phyloP scores from a whole-genome alignment of 2,888 invertebrate genomes.

The Leptogaster cylindrica region DNA sequence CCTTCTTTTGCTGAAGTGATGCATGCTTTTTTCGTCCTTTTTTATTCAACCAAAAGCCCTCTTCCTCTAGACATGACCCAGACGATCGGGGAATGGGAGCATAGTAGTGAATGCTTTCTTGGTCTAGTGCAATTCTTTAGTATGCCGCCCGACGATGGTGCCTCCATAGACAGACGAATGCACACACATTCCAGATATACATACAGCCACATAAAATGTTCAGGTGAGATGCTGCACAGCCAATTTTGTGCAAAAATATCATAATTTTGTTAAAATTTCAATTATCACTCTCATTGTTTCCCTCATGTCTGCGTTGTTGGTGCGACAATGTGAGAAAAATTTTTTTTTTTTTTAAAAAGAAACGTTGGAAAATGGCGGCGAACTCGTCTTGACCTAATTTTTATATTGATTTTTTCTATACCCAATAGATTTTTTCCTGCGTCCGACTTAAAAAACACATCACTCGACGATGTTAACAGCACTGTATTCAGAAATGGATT shows the following conservation, averaged over 20 bases:
- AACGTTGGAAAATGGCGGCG: slow-evolving; percentile 29
- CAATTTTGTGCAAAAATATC: slow-evolving; percentile 21
- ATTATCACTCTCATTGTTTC: slow-evolving; percentile 3
- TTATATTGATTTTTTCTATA: slow-evolving; percentile 33
- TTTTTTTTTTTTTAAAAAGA: too few species aligned
- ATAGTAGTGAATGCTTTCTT: slow-evolving; percentile 42
- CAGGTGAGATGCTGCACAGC: background rate
- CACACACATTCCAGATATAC: too few species aligned
- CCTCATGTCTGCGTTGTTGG: background rate
- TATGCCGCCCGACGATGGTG: slow-evolving; percentile 20
- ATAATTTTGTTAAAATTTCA: slow-evolving; percentile 19
- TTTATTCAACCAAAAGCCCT: slow-evolving; percentile 37
- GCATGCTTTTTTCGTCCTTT: slow-evolving; percentile 35
- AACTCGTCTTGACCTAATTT: slow-evolving; percentile 34
- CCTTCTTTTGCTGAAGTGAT: slow-evolving; percentile 40
- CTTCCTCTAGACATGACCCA: slow-evolving; percentile 51
- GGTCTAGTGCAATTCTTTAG: slow-evolving; percentile 34
- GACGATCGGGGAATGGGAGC: slow-evolving; percentile 49
- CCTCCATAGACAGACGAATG: background rate
- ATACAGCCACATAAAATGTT: background rate
- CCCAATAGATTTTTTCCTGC: slow-evolving; percentile 1
- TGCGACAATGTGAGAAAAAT: slow-evolving; percentile 15
- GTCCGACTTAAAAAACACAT: slow-evolving; percentile 2
- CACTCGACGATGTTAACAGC: slow-evolving; percentile 13
- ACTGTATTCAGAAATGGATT: slow-evolving; percentile 7